Conservation (phyloP, 2,797 vertebrate species). For the Spea hammondii region DNA sequence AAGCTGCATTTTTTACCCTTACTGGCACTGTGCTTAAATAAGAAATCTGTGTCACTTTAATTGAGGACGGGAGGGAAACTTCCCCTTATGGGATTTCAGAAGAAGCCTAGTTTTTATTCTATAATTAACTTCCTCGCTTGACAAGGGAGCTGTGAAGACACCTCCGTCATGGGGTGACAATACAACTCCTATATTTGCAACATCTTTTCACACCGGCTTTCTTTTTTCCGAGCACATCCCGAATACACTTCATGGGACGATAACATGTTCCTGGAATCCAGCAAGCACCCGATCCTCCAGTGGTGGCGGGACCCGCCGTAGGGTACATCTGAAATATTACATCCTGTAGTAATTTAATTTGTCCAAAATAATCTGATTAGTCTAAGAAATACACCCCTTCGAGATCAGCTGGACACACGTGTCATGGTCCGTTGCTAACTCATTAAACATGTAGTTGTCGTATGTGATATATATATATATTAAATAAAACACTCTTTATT, state of each 20-base stretch:
- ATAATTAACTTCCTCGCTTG: constrained; percentile 43
- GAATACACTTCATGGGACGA: neutral
- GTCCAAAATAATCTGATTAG: too few species aligned
- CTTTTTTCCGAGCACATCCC: constrained; percentile 10
- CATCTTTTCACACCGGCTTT: constrained; percentile 32
- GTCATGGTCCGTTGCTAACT: too few species aligned
- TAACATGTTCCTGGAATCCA: neutral
- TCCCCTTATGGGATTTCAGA: constrained; percentile 18
- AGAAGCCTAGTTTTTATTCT: constrained; percentile 45
- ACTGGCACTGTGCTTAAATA: constrained; percentile 2
- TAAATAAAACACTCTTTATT: too few species aligned
- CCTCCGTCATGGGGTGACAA: constrained; percentile 44
- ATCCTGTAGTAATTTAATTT: too few species aligned
- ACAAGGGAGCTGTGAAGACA: constrained; percentile 47
- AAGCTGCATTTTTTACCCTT: neutral
- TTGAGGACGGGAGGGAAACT: constrained; percentile 4
- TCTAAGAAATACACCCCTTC: too few species aligned
- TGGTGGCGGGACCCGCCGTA: too few species aligned
- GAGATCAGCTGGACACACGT: too few species aligned
- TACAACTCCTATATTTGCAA: constrained; percentile 42
- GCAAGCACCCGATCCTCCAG: neutral
- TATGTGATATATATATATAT: too few species aligned
- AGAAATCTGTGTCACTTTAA: constrained; percentile 20
- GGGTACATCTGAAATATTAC: too few species aligned
- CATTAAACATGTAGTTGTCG: too few species aligned